A percentile compares a stretch with the other conserved stretches of the same genome.
Conservation (phyloP, 2,797 vertebrate species). For the Phyllotis vaccarum region DNA sequence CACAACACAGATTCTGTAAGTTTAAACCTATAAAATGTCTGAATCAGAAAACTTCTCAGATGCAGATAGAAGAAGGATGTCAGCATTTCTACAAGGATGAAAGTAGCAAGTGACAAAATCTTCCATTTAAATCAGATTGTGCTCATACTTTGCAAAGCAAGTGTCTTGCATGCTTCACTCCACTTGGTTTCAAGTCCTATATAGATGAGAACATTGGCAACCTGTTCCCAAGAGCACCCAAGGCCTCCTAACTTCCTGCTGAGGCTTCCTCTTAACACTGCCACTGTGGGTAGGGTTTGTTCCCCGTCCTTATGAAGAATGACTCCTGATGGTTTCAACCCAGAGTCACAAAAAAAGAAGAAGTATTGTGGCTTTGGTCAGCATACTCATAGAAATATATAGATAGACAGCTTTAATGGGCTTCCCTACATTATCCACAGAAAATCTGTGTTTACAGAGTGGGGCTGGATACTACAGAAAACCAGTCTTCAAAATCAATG, state of each 20-base stretch:
- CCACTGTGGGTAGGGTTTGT: background rate
- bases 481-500: background rate
- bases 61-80: background rate
- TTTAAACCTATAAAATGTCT: background rate
- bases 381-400: background rate
- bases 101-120: background rate
- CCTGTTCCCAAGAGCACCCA: background rate
- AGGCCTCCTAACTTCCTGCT: background rate
- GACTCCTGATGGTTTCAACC: background rate
- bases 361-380: no score
- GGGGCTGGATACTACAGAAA: accelerated
- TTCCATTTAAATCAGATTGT: background rate
- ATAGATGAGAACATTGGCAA: background rate
- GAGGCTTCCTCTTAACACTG: background rate
- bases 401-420: background rate
- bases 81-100: background rate
- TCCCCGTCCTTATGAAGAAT: background rate
- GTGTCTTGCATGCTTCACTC: background rate
- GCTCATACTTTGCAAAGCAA: background rate
- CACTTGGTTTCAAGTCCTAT: background rate
- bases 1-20: accelerated
- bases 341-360: background rate
- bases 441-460: background rate
- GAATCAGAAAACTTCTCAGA: background rate
- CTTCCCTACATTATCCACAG: accelerated